phyloP scores from a whole-genome alignment of 2,797 vertebrate species.

The Coregonus suidteri region DNA sequence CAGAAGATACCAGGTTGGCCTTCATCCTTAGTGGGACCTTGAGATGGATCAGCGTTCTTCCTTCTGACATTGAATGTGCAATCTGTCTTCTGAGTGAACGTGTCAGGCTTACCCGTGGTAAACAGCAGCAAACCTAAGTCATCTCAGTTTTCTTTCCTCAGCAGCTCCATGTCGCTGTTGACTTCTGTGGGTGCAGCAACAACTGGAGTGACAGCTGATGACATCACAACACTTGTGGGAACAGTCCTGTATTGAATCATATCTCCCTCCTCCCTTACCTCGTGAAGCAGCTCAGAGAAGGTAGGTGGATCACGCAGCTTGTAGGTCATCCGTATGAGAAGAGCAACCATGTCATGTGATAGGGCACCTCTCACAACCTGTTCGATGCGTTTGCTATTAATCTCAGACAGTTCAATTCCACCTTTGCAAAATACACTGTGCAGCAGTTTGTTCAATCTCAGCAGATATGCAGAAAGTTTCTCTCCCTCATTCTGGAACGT shows the following conservation, averaged over 20 bases:
- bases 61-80: conserved; percentile 40
- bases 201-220: background rate
- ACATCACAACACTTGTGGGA: background rate
- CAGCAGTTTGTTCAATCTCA: conserved; percentile 33
- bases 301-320: conserved; percentile 5
- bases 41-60: conserved; percentile 31
- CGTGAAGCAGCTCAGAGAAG: conserved; percentile 23
- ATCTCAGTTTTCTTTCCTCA: background rate
- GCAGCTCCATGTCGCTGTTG: background rate
- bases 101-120: background rate
- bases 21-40: background rate
- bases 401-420: conserved; percentile 1
- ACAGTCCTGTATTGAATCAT: conserved; percentile 3
- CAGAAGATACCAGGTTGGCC: background rate
- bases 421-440: background rate
- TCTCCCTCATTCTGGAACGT: conserved; percentile 29
- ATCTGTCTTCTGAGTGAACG: background rate
- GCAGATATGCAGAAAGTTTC: conserved; percentile 30
- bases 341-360: conserved; percentile 20
- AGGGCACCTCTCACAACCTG: conserved; percentile 28
- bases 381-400: conserved; percentile 7
- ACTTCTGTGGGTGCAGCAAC: background rate
- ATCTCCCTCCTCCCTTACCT: conserved; percentile 21
- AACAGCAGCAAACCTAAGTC: background rate
- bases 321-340: conserved; percentile 19